Base-by-base conservation (phyloP, 2,797 vertebrate species). In the Aulostomus chinensis region DNA sequence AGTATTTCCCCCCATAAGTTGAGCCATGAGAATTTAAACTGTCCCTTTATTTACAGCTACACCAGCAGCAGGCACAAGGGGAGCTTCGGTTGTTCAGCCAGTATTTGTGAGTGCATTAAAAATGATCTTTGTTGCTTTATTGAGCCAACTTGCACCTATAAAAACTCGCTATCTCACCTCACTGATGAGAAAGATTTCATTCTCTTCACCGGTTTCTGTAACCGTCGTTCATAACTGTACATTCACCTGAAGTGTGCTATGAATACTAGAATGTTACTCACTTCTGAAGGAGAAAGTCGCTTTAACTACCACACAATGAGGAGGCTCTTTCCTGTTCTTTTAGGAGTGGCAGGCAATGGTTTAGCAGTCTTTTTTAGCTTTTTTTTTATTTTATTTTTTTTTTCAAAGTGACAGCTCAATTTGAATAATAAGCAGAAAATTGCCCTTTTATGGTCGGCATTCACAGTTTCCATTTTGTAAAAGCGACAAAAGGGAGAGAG, bases 351-450 rank as follows among this genome's bases (percentile, higher is more conserved):
- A 43, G 37, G 48, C 46, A 50, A 68, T 39, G 50, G 35, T 68
- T 63, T 34, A 18, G 17, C 14, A 12, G 34, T 50, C 30, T 35
- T 66, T 81, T 83, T 59, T 58, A 22, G 14, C 3, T 21, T 15
- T 41, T n/a, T 13, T 17, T 42, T 2, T 21, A 21, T 21, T 3
- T 21, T 6, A 3, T 21, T 21, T 21, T 46, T 53, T 69, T 82
- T 78, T 54, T 73, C 68, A 77, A 74, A 39, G 42, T 12, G 29
- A 25, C 45, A 82, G 80, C 80, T 77, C 67, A 60, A 75, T 90
- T 87, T 77, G 65, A 76, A 86, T 83, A 84, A 86, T 79, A 58
- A 75, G 56, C 33, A 65, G 25, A 43, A 75, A 85, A 76, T 71
- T 64, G 66, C 28, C 54, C 53, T 64, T 83, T 81, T 50, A 52